These are phyloP conservation scores for Lagodon rhomboides DNA, from an alignment of 2,797 vertebrate genomes.

Conservation along the genomic window DNA sequence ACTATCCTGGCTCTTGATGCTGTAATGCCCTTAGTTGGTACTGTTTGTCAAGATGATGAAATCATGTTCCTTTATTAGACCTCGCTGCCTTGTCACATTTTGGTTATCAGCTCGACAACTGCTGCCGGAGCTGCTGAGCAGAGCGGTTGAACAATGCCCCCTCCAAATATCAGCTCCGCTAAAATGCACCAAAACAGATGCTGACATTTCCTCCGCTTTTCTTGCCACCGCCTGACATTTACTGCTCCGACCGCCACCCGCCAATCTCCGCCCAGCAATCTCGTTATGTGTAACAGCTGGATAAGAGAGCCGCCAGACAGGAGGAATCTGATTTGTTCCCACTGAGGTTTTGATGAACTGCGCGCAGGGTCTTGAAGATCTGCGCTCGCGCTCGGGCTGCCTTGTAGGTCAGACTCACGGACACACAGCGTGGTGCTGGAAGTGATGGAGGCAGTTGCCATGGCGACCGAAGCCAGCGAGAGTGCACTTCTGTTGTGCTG, in stretches of 20 bases:
- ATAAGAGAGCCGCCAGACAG: conserved; percentile 50
- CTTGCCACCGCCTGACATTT: conserved; percentile 75
- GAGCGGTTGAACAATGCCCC: conserved; percentile 50
- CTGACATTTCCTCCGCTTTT: conserved; percentile 74
- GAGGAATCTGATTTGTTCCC: conserved; percentile 54
- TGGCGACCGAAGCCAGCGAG: conserved; percentile 64
- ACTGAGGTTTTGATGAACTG: conserved; percentile 66
- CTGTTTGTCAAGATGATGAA: conserved; percentile 14
- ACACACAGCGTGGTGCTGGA: conserved; percentile 60
- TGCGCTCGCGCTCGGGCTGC: conserved; percentile 30
- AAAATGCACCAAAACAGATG: conserved; percentile 61
- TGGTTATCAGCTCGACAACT: conserved; percentile 8
- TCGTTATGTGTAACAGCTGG: conserved; percentile 72
- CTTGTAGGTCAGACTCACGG: conserved; percentile 67
- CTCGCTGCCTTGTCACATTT: not conserved
- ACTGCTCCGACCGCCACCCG: conserved; percentile 38
- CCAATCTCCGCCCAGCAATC: conserved; percentile 53
- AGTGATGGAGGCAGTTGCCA: conserved; percentile 76
- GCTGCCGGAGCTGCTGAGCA: conserved; percentile 12
- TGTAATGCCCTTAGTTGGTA: not conserved
- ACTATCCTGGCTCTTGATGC: not conserved
- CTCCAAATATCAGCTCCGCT: conserved; percentile 57
- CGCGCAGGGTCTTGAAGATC: conserved; percentile 53
- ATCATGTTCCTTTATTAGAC: conserved; percentile 10
- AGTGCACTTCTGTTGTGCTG: conserved; percentile 41